Base-by-base conservation (phyloP, 2,888 invertebrate genomes). In the Macrosiphum euphorbiae region DNA sequence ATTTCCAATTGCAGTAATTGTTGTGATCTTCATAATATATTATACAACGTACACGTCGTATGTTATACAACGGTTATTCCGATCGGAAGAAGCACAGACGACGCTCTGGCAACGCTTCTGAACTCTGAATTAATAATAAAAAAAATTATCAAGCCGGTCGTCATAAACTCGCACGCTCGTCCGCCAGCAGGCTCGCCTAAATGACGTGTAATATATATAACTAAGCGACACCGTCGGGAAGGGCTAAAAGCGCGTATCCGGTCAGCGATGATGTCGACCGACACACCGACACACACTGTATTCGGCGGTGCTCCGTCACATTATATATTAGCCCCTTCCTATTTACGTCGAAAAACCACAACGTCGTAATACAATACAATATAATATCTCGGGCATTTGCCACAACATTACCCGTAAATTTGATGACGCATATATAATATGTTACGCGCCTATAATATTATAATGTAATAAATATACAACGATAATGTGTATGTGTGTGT, bases 241-340 rank as follows among this genome's bases (percentile, higher is more conserved):
- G 50, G 87, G 52, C 50, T 87, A 47, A n/a, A 50, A 50, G 7
- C 13, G 47, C 50, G 50, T 87, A 87, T 87, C 87, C 87, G 87
- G 87, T 87, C 87, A 87, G 87, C 47, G n/a, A 52, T 87, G 35
- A 87, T 35, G 78, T 8, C n/a, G 35, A n/a, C 87, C 87, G n/a
- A 50, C 28, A 28, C 26, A 50, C n/a, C n/a, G n/a, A n/a, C 28
- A 20, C 16, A 89, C 58, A 28, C 89, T 44, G 44, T 28, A 89
- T 47, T 20, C 78, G 20, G 35, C 35, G 35, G 35, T 35, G 35
- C 35, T 41, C 35, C n/a, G 16, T n/a, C 50, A 50, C 50, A 47
- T 47, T 47, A 86, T 28, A 47, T 35, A 50, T 50, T 67, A n/a
- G 26, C 50, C 67, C 90, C 16, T 50, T 35, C 67, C 13, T 44